A percentile compares a stretch with the other conserved stretches of the same genome.
Conservation (phyloP, 2,888 invertebrate species). For the Autographa gamma region DNA sequence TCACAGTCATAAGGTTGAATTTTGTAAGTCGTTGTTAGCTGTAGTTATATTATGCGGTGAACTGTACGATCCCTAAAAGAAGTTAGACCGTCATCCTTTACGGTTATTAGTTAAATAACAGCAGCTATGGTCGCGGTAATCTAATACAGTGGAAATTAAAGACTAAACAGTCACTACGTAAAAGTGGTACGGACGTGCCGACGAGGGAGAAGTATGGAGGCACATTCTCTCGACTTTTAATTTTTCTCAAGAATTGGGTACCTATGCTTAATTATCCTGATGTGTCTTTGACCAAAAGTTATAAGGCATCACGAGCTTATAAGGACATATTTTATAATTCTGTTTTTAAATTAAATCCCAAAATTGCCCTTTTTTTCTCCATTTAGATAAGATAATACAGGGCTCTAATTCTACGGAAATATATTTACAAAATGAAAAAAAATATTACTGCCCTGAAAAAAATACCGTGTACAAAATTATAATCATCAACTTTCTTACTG, state of each 20-base stretch:
- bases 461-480: too few species aligned
- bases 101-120: slow-evolving; percentile 64
- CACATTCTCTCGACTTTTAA: not conserved
- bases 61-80: slow-evolving; percentile 26
- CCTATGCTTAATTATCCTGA: too few species aligned
- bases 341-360: too few species aligned
- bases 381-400: too few species aligned
- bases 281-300: too few species aligned
- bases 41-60: not conserved
- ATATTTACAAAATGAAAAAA: too few species aligned
- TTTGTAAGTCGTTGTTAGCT: not conserved
- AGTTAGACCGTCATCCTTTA: slow-evolving; percentile 55
- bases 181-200: slow-evolving; percentile 59
- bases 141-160: slow-evolving; percentile 68
- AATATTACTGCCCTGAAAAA: too few species aligned
- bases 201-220: slow-evolving; percentile 36
- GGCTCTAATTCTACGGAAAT: too few species aligned
- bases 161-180: slow-evolving; percentile 64
- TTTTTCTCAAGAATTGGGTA: not conserved
- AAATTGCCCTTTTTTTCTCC: too few species aligned
- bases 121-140: slow-evolving; percentile 56
- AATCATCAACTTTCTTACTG: too few species aligned
- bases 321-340: too few species aligned
- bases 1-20: not conserved
- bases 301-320: too few species aligned